A percentile compares a stretch with the other conserved stretches of the same genome.
Conservation (phyloP, 1,140 invertebrate species). For the Solenopsis fugax region DNA sequence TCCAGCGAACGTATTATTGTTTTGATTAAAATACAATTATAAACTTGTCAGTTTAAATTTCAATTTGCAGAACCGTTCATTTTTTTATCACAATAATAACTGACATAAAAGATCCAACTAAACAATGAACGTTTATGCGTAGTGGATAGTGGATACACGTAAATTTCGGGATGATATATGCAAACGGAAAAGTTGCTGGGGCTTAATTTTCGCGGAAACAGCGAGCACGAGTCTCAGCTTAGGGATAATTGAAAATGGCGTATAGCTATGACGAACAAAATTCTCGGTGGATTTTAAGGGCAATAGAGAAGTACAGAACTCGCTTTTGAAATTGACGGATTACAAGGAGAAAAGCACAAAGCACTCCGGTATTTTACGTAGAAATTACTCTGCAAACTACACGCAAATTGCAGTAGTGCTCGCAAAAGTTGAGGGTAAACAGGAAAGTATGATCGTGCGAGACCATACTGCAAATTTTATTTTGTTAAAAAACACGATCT, state of each 20-base stretch:
- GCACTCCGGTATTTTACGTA: not conserved
- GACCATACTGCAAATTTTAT: not conserved
- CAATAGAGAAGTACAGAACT: conserved; percentile 18
- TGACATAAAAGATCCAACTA: conserved; percentile 2
- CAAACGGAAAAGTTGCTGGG: not conserved
- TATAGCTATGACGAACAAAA: conserved; percentile 23
- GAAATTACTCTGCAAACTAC: conserved; percentile 19
- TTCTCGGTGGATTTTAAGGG: conserved; percentile 37
- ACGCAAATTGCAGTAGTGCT: conserved; percentile 15
- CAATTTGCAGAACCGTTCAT: not conserved
- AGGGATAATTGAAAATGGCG: conserved; percentile 27
- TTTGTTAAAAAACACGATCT: not conserved
- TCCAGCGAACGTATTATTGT: not conserved
- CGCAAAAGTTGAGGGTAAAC: conserved; percentile 42
- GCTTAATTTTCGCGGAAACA: conserved; percentile 11
- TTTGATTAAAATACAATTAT: not conserved
- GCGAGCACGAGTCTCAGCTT: not conserved
- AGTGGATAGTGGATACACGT: not conserved
- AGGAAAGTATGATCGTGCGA: conserved; percentile 9
- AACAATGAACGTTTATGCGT: not conserved
- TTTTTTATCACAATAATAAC: not conserved
- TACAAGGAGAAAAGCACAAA: conserved; percentile 1
- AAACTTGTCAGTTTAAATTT: conserved; percentile 7
- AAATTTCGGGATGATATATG: not conserved
- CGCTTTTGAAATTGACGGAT: conserved; percentile 41